Conservation (phyloP, 2,113 vertebrate genomes). For the Mastomys natalensis region DNA sequence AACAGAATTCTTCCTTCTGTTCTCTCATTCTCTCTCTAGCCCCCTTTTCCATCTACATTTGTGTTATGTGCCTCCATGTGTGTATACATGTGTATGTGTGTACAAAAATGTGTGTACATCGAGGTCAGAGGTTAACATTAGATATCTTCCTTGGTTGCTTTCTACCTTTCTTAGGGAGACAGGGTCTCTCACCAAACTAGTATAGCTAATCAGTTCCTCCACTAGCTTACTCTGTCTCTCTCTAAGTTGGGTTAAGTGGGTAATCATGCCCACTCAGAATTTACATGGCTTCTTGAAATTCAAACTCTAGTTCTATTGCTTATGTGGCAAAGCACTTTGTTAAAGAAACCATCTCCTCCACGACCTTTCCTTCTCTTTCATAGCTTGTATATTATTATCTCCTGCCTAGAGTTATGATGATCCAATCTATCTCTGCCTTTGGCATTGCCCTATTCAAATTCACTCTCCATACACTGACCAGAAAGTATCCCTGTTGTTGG, state of each 20-base stretch:
- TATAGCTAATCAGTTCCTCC: not conserved
- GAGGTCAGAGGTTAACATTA: not conserved
- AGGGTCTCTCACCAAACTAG: not conserved
- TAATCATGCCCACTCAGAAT: not conserved
- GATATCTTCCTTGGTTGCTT: not conserved
- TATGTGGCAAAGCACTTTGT: not conserved
- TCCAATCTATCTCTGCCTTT: not conserved
- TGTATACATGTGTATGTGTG: not conserved
- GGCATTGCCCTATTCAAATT: not conserved
- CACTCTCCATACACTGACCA: not conserved
- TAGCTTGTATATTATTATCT: not conserved
- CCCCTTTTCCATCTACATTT: not conserved
- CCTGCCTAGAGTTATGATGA: not conserved
- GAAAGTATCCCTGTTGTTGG: not conserved
- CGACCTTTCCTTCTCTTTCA: slow-evolving; percentile 12
- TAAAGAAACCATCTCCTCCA: not conserved
- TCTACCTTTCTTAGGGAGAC: not conserved
- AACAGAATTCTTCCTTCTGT: not conserved
- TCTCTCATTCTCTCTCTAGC: not conserved
- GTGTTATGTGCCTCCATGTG: not conserved
- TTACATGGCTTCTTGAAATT: not conserved
- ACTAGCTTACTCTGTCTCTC: not conserved
- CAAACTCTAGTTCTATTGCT: not conserved
- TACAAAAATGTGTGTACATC: not conserved
- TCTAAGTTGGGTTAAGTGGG: not conserved